Evolutionary conservation across 2,797 vertebrate genomes (phyloP).

Genomic region (Tragelaphus oryx): DNA sequence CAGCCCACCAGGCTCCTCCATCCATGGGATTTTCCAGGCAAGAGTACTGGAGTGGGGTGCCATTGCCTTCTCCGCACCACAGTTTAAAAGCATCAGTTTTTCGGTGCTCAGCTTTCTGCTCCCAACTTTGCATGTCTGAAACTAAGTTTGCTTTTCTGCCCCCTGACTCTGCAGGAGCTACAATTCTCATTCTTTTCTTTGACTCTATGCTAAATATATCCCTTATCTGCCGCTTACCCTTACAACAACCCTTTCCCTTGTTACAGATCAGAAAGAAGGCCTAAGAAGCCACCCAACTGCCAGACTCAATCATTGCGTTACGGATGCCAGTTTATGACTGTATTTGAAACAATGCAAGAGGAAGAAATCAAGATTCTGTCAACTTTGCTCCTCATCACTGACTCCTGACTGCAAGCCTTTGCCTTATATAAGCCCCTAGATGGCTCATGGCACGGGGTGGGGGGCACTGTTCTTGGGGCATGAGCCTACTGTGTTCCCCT

Average conservation of each 20-base stretch:
- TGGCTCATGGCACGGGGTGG: accelerated
- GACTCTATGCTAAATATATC: background rate
- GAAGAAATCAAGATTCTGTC: background rate
- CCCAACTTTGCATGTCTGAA: background rate
- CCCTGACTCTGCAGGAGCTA: background rate
- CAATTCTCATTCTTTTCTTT: background rate
- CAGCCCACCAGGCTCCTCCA: no score
- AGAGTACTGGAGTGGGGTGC: no score
- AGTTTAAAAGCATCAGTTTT: no score
- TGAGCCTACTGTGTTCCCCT: background rate
- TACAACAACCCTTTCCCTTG: background rate
- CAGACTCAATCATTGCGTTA: background rate
- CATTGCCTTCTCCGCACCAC: no score
- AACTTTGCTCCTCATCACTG: background rate
- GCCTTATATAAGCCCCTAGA: background rate
- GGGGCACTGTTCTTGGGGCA: background rate
- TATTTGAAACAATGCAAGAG: background rate
- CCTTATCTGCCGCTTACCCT: background rate
- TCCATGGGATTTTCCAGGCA: no score
- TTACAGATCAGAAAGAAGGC: background rate
- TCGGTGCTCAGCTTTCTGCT: background rate
- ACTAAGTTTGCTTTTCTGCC: background rate
- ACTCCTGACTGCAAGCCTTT: background rate
- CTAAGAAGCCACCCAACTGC: background rate
- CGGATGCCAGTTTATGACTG: background rate